phyloP scores from a whole-genome alignment of 1,140 invertebrate species.

The Whitmania pigra region DNA sequence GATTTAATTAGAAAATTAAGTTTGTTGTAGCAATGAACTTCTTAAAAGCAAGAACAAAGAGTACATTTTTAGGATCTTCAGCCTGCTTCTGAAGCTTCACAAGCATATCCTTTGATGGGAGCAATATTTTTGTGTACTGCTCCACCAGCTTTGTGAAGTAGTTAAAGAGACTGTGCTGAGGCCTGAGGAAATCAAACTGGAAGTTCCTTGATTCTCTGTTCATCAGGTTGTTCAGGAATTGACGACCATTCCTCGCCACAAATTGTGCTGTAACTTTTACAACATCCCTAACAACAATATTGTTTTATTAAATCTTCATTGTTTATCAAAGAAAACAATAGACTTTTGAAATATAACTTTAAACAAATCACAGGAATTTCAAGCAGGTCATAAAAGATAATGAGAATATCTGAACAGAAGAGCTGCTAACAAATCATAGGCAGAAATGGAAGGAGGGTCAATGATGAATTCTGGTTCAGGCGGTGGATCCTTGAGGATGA shows the following conservation, averaged over 20 bases:
- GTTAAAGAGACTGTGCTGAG: slow-evolving; percentile 93
- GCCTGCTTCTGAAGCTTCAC: neutral
- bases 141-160: slow-evolving; percentile 96
- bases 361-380: too few relatives aligned
- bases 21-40: too few relatives aligned
- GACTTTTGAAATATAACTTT: too few relatives aligned
- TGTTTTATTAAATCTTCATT: neutral
- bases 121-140: slow-evolving; percentile 76
- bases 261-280: slow-evolving; percentile 97
- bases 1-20: too few relatives aligned
- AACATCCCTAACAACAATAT: slow-evolving; percentile 62
- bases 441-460: slow-evolving; percentile 97
- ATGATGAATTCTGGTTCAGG: slow-evolving; percentile 92
- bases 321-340: neutral
- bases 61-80: neutral
- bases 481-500: slow-evolving; percentile 87
- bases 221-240: slow-evolving; percentile 96
- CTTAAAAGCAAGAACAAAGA: neutral
- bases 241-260: slow-evolving; percentile 91
- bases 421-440: slow-evolving; percentile 70
- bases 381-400: too few relatives aligned
- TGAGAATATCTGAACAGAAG: neutral
- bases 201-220: slow-evolving; percentile 94
- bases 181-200: slow-evolving; percentile 95
- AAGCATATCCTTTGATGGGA: slow-evolving; percentile 2